Percentiles rank a stretch among this genome's conserved stretches.
Conservation (phyloP, 2,797 vertebrate genomes). For the Oryzias dopingdopingensis region DNA sequence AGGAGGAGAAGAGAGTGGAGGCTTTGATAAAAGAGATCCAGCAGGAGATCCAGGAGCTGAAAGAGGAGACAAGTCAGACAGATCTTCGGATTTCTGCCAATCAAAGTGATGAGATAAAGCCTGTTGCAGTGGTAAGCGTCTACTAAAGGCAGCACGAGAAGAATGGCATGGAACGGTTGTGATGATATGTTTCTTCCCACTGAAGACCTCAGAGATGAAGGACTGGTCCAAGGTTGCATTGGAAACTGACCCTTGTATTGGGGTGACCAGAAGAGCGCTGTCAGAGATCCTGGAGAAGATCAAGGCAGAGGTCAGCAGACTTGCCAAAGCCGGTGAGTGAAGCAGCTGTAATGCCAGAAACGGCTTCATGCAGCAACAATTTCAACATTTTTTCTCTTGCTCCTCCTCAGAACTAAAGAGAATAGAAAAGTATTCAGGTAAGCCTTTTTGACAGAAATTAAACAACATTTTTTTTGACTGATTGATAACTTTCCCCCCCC, state of each 20-base stretch:
- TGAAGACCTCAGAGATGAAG: slow-evolving; percentile 57
- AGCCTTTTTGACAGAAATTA: slow-evolving; percentile 11
- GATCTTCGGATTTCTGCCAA: slow-evolving; percentile 32
- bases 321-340: slow-evolving; percentile 74
- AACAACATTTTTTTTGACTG: neutral
- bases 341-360: neutral
- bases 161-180: neutral
- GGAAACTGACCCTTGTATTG: slow-evolving; percentile 77
- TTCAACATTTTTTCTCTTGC: neutral
- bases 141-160: neutral
- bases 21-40: slow-evolving; percentile 66
- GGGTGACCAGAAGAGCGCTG: slow-evolving; percentile 70
- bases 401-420: slow-evolving; percentile 70
- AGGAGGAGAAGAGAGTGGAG: slow-evolving; percentile 67
- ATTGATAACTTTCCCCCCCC: neutral
- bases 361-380: neutral
- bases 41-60: slow-evolving; percentile 70
- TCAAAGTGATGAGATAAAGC: slow-evolving; percentile 41
- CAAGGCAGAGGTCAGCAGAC: slow-evolving; percentile 69
- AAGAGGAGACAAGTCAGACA: slow-evolving; percentile 36
- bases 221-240: slow-evolving; percentile 76
- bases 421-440: slow-evolving; percentile 78
- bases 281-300: slow-evolving; percentile 70
- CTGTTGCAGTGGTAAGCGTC: slow-evolving; percentile 40
- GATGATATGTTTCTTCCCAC: neutral